Base-by-base conservation (phyloP, 2,113 vertebrate species). In the Macquaria ambigua region DNA sequence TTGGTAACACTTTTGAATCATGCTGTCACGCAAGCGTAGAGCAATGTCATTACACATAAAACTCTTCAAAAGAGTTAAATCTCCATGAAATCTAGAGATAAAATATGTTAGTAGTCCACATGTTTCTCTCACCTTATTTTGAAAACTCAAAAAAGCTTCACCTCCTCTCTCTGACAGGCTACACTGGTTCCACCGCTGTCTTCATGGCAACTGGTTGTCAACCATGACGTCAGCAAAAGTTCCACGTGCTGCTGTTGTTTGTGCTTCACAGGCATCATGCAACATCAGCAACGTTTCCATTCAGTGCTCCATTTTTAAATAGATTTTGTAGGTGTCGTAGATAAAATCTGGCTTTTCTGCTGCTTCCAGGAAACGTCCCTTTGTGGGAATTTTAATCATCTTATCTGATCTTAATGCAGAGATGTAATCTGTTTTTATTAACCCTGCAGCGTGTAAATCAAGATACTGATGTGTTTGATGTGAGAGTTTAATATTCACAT, bases 141-240 rank as follows among this genome's bases (percentile, higher is more conserved):
- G 4, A 67, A 76, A 79, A 20, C 41, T 53, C 62, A 74, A 18
- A 70, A 69, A 18, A 28, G 21, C 41, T 25, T 4, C 50, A 18
- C 23, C 5, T 43, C 25, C 25, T n/a, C 43, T 56, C 64, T 56
- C 69, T 59, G 70, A 77, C 39, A 37, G 66, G 86, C 70, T 84
- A 0, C 31, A 75, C 87, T 74, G 75, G 87, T 82, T 89, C 21
- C 59, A 59, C 76, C 73, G 43, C 37, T 59, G 55, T 90, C 63
- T 72, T 84, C 34, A 37, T 63, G 37, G 52, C 55, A 86, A 87
- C 85, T 7, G 25, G 53, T 62, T 68, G 18, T 81, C 85, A 79
- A 59, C 52, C 10, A 31, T 43, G 62, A 79, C 85, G 64, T 87
- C 80, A 80, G 46, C 25, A 50, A 61, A 84, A 56, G 79, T 58